Conservation (phyloP, 2,888 invertebrate genomes). For the Polydesmus complanatus region DNA sequence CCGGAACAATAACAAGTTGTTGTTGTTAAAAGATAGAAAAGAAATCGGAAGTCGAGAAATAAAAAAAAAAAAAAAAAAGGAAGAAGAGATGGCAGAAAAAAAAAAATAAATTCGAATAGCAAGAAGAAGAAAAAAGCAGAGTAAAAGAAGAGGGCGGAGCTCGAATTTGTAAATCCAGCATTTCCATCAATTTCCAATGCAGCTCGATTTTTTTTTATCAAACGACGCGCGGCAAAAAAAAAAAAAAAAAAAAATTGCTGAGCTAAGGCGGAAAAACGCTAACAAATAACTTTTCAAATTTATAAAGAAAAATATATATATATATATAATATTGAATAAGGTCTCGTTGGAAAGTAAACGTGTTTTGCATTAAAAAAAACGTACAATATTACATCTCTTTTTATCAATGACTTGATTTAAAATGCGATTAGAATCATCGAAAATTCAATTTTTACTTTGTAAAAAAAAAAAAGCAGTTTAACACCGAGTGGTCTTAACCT, state of each 20-base stretch:
- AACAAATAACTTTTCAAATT: not conserved
- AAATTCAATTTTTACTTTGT: too few relatives aligned
- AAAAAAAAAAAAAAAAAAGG: not conserved
- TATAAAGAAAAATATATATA: not conserved
- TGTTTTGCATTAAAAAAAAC: not conserved
- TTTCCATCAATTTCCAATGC: not conserved
- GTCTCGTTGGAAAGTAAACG: too few relatives aligned
- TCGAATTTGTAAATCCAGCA: not conserved
- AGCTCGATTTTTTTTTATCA: not conserved
- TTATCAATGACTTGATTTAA: too few relatives aligned
- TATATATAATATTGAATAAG: too few relatives aligned
- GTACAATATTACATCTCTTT: too few relatives aligned
- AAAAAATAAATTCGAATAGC: not conserved
- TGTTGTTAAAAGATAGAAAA: not conserved
- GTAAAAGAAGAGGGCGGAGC: not conserved
- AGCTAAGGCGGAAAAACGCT: not conserved
- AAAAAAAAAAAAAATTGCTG: not conserved
- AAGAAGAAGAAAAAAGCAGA: not conserved
- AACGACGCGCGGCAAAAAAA: not conserved
- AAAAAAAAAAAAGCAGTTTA: too few relatives aligned
- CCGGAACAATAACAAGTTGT: not conserved
- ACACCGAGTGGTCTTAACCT: too few relatives aligned
- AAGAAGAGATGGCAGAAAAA: not conserved
- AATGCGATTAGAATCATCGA: too few relatives aligned
- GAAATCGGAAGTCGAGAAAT: not conserved